Evolutionary conservation across 2,113 vertebrate genomes (phyloP).

Genomic region (Platysternon megacephalum): DNA sequence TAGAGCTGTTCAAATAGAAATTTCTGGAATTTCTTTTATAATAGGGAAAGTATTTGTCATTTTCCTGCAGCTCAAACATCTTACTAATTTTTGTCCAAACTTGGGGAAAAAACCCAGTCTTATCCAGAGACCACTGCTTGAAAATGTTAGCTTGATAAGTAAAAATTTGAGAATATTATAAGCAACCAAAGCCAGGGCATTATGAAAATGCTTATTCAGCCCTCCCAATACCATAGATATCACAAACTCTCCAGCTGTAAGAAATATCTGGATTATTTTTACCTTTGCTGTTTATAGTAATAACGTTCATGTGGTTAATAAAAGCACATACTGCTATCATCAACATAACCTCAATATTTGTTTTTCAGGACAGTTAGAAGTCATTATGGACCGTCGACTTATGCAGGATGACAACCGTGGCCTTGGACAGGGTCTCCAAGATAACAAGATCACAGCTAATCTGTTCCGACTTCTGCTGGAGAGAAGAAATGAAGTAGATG

Average conservation of each 20-base stretch:
- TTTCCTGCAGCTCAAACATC: not conserved
- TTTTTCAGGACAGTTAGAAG: conserved; percentile 89
- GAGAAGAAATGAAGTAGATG: conserved; percentile 75
- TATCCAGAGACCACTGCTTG: not conserved
- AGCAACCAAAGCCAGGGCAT: not conserved
- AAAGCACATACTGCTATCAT: not conserved
- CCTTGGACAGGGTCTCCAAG: conserved; percentile 93
- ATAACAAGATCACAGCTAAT: conserved; percentile 92
- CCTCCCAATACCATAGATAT: not conserved
- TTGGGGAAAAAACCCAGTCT: not conserved
- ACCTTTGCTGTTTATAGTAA: not conserved
- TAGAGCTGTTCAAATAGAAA: not conserved
- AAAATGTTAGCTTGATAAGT: not conserved
- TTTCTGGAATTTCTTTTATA: not conserved
- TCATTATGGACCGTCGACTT: conserved; percentile 92
- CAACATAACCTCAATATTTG: not conserved
- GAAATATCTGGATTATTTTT: not conserved
- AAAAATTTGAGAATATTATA: not conserved
- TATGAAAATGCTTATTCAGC: not conserved
- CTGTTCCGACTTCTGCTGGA: conserved; percentile 89
- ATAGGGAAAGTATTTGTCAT: not conserved
- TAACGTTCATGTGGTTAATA: not conserved
- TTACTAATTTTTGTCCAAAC: not conserved
- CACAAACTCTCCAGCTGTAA: not conserved
- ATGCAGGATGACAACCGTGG: conserved; percentile 97